Percentiles rank a stretch among this genome's conserved stretches.
Conservation (phyloP, 2,888 invertebrate species). For the Ichneumoninae sp. region DNA sequence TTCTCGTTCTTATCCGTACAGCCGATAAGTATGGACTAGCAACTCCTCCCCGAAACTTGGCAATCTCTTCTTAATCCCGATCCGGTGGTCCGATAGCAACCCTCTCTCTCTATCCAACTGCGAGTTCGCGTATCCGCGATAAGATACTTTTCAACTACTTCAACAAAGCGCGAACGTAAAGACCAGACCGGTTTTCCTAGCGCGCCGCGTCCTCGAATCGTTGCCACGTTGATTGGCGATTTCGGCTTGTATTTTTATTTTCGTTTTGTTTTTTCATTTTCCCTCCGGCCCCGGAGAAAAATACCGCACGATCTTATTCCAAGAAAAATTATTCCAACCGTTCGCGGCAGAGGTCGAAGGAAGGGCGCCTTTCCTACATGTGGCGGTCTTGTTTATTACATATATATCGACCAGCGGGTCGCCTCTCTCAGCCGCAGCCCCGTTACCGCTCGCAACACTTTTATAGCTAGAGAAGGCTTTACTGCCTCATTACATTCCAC, state of each 20-base stretch:
- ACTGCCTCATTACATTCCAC: constrained; percentile 56
- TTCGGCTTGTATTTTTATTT: background rate
- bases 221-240: background rate
- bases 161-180: constrained; percentile 11
- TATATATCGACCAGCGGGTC: constrained; percentile 23
- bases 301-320: background rate
- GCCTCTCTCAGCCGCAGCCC: constrained; percentile 33
- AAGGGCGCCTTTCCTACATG: background rate
- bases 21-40: constrained; percentile 50
- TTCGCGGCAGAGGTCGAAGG: background rate
- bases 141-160: constrained; percentile 58
- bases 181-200: constrained; percentile 1
- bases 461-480: constrained; percentile 50
- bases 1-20: constrained; percentile 27
- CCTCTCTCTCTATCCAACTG: background rate
- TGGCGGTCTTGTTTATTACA: constrained; percentile 10
- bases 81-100: constrained; percentile 17
- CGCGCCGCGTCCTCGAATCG: background rate
- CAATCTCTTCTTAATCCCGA: constrained; percentile 59
- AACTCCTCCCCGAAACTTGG: constrained; percentile 54
- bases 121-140: constrained; percentile 43
- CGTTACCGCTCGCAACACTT: constrained; percentile 24
- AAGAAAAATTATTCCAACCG: background rate
- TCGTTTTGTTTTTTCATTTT: background rate
- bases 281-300: background rate